phyloP scores from a whole-genome alignment of 2,888 invertebrate genomes.

The Orthosia cruda region DNA sequence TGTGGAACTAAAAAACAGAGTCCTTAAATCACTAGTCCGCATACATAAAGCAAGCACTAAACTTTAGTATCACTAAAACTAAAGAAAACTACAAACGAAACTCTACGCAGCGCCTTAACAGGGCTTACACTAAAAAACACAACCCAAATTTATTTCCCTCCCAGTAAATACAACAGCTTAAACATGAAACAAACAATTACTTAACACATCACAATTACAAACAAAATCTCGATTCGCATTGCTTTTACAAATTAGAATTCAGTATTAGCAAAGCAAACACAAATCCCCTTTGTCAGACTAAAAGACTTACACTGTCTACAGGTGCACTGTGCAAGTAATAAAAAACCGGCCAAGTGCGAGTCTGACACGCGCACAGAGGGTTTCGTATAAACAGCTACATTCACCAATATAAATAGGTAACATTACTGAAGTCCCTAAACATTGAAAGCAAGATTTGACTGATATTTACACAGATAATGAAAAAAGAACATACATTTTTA shows the following conservation, averaged over 20 bases:
- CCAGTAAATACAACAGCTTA: slow-evolving; percentile 9
- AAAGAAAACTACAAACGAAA: slow-evolving; percentile 27
- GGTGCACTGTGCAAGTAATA: slow-evolving; percentile 45
- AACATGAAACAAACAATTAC: slow-evolving; percentile 23
- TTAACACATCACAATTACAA: slow-evolving; percentile 30
- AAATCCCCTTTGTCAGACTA: slow-evolving; percentile 51
- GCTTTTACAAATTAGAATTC: slow-evolving; percentile 64
- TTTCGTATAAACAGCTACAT: too few species aligned
- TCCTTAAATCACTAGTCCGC: slow-evolving; percentile 22
- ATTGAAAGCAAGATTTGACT: too few species aligned
- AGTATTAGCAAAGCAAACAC: slow-evolving; percentile 57
- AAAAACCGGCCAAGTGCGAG: slow-evolving; percentile 27
- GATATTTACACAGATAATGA: too few species aligned
- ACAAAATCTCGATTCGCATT: slow-evolving; percentile 47
- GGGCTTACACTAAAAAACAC: slow-evolving; percentile 21
- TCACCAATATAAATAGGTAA: too few species aligned
- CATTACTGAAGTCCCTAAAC: too few species aligned
- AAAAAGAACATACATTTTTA: too few species aligned
- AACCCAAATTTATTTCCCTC: neutral
- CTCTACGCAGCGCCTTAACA: slow-evolving; percentile 1
- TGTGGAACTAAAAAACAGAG: neutral
- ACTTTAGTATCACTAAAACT: slow-evolving; percentile 27
- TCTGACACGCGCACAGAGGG: too few species aligned
- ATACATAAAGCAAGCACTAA: slow-evolving; percentile 25
- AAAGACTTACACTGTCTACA: slow-evolving; percentile 58